Evolutionary conservation across 2,888 invertebrate species (phyloP), one percentile per base, ranked within the genome.

Genomic region (Chrysotoxum bicinctum): DNA sequence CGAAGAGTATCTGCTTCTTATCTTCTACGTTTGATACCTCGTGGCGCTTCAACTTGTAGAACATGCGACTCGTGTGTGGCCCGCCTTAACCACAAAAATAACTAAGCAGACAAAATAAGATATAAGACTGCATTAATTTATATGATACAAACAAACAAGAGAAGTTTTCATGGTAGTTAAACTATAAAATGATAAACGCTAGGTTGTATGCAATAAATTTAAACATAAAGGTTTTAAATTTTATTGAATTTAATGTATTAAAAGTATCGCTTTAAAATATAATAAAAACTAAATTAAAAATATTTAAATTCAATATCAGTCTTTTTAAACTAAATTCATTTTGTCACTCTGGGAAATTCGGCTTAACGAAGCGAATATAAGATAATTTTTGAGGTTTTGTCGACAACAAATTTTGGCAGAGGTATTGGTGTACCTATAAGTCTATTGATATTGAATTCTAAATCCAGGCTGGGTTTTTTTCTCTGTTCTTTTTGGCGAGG

Each of bases 251-350:
- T n/a, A n/a, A n/a, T n/a, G 37, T 21, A 35, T 37, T 58, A 37
- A 58, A 37, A 35, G 35, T 35, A 58, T 58, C 30, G 19, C 19
- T 58, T 58, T 21, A 3, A n/a, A 58, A 58, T 58, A 37, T 21
- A 58, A 58, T 58, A 21, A 37, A 37, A 7, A 32, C 16, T 32
- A 32, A 16, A 56, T 54, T 54, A 32, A 16, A 9, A 62, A 30
- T 26, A 16, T 35, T 12, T 19, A 45, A 45, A 45, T 19, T 19
- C 2, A n/a, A 10, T 19, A 19, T 45, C 5, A 19, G 4, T 19
- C 19, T 45, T 10, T 4, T 45, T 45, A 9, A 32, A 9, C 5
- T 32, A 9, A 32, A 32, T 32, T 32, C 30, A 32, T 32, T 32
- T 32, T 6, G 7, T 7, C 6, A 5, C 6, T 30, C 30, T n/a